phyloP scores from a whole-genome alignment of 2,888 invertebrate species.

The Leuctra nigra region DNA sequence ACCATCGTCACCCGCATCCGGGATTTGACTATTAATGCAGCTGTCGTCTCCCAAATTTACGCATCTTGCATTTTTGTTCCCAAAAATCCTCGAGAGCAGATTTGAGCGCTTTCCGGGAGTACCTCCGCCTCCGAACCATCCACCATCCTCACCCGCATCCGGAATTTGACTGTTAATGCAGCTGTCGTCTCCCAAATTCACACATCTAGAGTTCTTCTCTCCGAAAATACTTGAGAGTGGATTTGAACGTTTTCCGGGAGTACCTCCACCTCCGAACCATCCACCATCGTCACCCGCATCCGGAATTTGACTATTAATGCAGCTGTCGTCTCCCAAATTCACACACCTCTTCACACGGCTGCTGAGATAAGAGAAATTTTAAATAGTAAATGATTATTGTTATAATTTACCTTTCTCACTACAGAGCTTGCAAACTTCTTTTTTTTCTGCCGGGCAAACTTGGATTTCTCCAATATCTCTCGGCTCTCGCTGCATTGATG shows the following conservation, averaged over 20 bases:
- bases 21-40: constrained; percentile 20
- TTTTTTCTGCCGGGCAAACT: constrained; percentile 36
- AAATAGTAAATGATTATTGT: not conserved
- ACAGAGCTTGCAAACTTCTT: not conserved
- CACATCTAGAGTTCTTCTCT: constrained; percentile 12
- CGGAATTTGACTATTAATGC: constrained; percentile 19
- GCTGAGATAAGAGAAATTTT: not conserved
- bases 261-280: constrained; percentile 15
- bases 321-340: constrained; percentile 21
- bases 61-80: constrained; percentile 12
- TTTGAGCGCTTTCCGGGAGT: constrained; percentile 19
- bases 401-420: constrained; percentile 1
- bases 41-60: constrained; percentile 20
- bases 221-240: too few species aligned
- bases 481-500: constrained; percentile 36
- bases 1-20: constrained; percentile 18
- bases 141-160: constrained; percentile 18
- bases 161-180: constrained; percentile 20
- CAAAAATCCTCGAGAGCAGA: too few species aligned
- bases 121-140: constrained; percentile 16
- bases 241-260: constrained; percentile 18
- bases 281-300: constrained; percentile 19
- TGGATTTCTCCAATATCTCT: constrained; percentile 35
- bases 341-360: constrained; percentile 18
- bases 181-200: constrained; percentile 20